A percentile compares a stretch with the other conserved stretches of the same genome.
Evolutionary conservation across 37 sponge, comb jelly and placozoan genomes (phyloP).

Genomic region (Aplysina aerophoba): DNA sequence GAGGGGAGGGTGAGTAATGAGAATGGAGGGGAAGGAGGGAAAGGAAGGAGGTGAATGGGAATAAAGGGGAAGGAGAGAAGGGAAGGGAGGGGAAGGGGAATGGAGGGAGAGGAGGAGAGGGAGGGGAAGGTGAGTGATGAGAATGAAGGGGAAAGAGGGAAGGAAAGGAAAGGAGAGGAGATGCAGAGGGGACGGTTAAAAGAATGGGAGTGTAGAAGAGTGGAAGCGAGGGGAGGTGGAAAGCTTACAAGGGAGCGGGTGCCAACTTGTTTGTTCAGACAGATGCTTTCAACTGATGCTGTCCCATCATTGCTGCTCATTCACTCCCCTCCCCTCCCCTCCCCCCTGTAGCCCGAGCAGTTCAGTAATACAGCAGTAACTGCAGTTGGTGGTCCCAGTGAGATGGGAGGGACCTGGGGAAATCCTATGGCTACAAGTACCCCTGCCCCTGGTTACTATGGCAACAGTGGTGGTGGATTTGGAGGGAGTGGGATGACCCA

Average conservation of each 20-base stretch:
- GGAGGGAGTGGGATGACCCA: slow-evolving; percentile 20
- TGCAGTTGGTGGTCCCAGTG: slow-evolving; percentile 2
- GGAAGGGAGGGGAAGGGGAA: not conserved
- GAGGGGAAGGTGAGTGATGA: not conserved
- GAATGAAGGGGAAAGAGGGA: not conserved
- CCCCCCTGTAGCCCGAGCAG: not conserved
- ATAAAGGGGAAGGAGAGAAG: not conserved
- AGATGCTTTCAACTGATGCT: no score
- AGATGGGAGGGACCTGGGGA: slow-evolving; percentile 15
- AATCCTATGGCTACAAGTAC: slow-evolving; percentile 29
- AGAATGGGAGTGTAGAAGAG: no score
- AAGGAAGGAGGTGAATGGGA: not conserved
- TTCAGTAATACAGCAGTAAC: not conserved
- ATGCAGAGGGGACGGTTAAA: not conserved
- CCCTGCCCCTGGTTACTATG: slow-evolving; percentile 10
- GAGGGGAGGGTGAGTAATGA: not conserved
- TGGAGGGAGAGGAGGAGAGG: not conserved
- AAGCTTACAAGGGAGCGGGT: no score
- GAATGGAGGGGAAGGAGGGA: not conserved
- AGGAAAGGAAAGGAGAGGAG: not conserved
- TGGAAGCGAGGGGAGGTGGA: no score
- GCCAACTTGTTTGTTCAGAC: no score
- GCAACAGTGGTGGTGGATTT: not conserved
- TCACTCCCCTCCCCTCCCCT: not conserved
- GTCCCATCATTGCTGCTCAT: no score